These are phyloP conservation scores for Paralichthys olivaceus DNA, from an alignment of 2,113 vertebrate genomes.

Conservation along the genomic window DNA sequence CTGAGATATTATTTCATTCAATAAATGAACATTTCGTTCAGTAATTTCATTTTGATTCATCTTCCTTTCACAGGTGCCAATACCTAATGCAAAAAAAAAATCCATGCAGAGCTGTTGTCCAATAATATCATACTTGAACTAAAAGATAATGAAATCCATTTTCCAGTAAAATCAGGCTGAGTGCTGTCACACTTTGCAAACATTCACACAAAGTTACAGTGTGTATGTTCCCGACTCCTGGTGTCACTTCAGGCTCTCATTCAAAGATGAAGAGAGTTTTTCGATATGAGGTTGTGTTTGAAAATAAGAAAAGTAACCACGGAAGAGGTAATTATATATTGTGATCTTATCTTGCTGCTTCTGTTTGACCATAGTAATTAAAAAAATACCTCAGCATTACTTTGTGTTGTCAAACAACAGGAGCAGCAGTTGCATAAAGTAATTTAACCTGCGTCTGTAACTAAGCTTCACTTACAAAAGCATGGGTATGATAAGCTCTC, in stretches of 20 bases:
- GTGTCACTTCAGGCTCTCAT: not conserved
- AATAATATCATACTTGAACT: not conserved
- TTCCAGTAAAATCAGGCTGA: not conserved
- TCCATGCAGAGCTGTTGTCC: not conserved
- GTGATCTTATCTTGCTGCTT: not conserved
- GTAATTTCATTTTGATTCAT: not conserved
- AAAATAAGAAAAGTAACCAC: not conserved
- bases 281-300: conserved; percentile 1
- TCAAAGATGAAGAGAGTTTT: not conserved
- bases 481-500: not conserved
- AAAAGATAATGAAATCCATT: not conserved
- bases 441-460: not conserved
- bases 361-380: not conserved
- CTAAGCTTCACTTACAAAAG: not conserved
- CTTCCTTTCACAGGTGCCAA: not conserved
- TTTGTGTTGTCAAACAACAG: not conserved
- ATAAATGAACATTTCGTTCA: not conserved
- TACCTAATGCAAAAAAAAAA: not conserved
- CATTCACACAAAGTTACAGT: not conserved
- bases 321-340: not conserved
- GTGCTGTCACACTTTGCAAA: not conserved
- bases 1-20: not conserved
- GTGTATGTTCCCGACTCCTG: conserved; percentile 2
- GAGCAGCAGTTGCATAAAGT: not conserved
- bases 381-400: rapidly evolving